These are phyloP conservation scores for Lindbergichthys nudifrons DNA, from an alignment of 2,797 vertebrate genomes.

Conservation along the genomic window DNA sequence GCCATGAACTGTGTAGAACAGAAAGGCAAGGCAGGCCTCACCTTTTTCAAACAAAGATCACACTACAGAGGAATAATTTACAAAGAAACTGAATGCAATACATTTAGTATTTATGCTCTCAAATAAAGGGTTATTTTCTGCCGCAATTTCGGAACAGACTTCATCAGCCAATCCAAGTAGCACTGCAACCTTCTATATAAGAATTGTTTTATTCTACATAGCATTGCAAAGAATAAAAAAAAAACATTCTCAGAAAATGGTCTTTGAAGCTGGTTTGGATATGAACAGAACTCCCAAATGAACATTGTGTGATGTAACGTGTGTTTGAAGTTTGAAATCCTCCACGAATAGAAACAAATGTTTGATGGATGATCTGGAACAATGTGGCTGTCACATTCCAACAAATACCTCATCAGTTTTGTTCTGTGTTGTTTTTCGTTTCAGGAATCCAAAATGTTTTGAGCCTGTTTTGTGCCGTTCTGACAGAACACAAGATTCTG, in stretches of 20 bases:
- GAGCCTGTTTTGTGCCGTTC: conserved; percentile 95
- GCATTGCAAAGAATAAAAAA: neutral
- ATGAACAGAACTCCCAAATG: conserved; percentile 5
- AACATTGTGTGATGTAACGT: conserved; percentile 51
- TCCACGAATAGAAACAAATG: conserved; percentile 32
- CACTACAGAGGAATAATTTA: neutral
- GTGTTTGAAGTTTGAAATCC: conserved; percentile 24
- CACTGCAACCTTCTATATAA: neutral
- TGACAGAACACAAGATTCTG: conserved; percentile 98
- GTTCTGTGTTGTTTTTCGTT: conserved; percentile 48
- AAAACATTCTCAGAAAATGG: neutral
- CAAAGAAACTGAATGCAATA: neutral
- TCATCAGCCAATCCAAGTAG: neutral
- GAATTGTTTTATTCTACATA: neutral
- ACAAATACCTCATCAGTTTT: conserved; percentile 53
- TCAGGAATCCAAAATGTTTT: conserved; percentile 98
- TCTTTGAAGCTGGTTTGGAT: conserved; percentile 17
- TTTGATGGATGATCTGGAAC: conserved; percentile 60
- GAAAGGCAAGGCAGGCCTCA: neutral
- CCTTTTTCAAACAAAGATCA: neutral
- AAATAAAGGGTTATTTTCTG: neutral
- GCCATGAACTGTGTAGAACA: neutral
- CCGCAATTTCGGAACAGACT: neutral
- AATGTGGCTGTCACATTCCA: conserved; percentile 50
- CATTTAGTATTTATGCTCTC: neutral